Conservation (phyloP, 1,140 invertebrate species). For the Scaptomyza pallida region DNA sequence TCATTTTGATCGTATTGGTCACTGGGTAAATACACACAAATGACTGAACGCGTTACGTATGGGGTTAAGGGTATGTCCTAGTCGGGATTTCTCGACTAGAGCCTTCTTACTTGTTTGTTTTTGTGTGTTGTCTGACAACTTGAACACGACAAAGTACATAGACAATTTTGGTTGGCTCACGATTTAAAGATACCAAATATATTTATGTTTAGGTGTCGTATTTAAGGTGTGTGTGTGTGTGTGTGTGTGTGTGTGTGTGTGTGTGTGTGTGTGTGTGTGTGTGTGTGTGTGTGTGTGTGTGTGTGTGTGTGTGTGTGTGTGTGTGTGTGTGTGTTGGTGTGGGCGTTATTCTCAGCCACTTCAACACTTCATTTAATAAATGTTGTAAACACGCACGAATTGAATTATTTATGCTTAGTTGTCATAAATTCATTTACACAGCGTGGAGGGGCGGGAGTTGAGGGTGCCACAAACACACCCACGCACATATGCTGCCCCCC, state of each 20-base stretch:
- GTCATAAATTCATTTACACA: slow-evolving; percentile 49
- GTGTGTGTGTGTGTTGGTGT: slow-evolving; percentile 11
- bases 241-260: too few relatives aligned
- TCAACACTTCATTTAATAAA: slow-evolving; percentile 56
- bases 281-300: slow-evolving; percentile 20
- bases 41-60: too few relatives aligned
- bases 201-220: not conserved
- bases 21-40: too few relatives aligned
- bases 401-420: slow-evolving; percentile 54
- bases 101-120: slow-evolving; percentile 19
- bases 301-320: slow-evolving; percentile 5
- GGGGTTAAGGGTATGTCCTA: too few relatives aligned
- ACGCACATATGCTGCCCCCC: not conserved
- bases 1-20: too few relatives aligned
- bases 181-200: not conserved
- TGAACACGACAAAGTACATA: slow-evolving; percentile 13
- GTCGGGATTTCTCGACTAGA: too few relatives aligned
- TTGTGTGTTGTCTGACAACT: not conserved
- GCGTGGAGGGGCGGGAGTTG: not conserved
- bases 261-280: slow-evolving; percentile 7
- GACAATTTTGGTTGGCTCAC: slow-evolving; percentile 17
- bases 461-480: slow-evolving; percentile 6
- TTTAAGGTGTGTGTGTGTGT: not conserved
- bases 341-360: slow-evolving; percentile 42
- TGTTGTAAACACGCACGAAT: slow-evolving; percentile 54